Evolutionary conservation across 1,140 invertebrate genomes (phyloP).

Genomic region (Trichonephila clavata): DNA sequence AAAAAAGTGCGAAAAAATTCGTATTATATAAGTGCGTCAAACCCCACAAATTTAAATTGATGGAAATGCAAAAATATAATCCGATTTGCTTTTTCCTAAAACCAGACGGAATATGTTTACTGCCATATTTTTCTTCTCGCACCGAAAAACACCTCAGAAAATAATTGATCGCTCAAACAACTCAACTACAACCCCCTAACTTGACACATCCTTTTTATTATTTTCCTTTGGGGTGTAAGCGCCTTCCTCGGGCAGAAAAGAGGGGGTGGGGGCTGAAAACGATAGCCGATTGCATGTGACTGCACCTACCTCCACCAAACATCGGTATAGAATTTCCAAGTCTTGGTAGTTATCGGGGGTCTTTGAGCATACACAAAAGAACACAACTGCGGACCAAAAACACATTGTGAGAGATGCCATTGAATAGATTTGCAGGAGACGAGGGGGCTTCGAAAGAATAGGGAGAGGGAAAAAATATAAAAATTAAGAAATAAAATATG

Average conservation of each 20-base stretch:
- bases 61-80: constrained; percentile 46
- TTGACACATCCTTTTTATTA: constrained; percentile 35
- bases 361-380: constrained; percentile 27
- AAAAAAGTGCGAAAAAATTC: not conserved
- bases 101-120: not conserved
- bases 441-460: not conserved
- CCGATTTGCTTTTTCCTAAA: not conserved
- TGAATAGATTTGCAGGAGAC: constrained; percentile 11
- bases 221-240: not conserved
- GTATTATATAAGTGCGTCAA: not conserved
- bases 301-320: constrained; percentile 27
- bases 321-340: constrained; percentile 52
- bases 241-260: not conserved
- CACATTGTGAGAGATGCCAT: constrained; percentile 5
- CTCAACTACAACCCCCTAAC: constrained; percentile 27
- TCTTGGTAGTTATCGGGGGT: constrained; percentile 32
- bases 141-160: constrained; percentile 18
- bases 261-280: not conserved
- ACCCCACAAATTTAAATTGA: not conserved
- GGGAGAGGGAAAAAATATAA: constrained; percentile 7
- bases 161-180: constrained; percentile 65
- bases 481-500: not conserved
- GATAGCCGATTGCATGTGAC: not conserved
- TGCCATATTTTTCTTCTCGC: not conserved
- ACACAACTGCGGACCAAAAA: not conserved